Conservation (phyloP, 2,888 invertebrate genomes). For the Sipha maydis region DNA sequence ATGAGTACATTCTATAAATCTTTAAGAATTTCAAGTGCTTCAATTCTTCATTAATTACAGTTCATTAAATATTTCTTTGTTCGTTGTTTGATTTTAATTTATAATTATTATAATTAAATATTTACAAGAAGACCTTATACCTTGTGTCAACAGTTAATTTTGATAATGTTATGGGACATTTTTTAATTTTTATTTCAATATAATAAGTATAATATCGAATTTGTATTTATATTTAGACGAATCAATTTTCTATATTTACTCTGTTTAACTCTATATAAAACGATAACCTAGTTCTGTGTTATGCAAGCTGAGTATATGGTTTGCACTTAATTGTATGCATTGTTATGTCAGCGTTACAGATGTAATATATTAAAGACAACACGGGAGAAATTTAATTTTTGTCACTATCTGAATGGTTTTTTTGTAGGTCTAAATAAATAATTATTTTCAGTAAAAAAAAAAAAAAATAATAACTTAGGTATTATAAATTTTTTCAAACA, state of each 20-base stretch:
- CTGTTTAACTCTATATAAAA: constrained; percentile 10
- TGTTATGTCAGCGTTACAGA: constrained; percentile 37
- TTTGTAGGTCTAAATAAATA: background rate
- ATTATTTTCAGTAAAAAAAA: background rate
- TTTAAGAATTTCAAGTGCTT: background rate
- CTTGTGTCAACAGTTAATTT: background rate
- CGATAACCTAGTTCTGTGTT: constrained; percentile 23
- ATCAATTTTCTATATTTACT: background rate
- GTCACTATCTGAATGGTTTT: constrained; percentile 6
- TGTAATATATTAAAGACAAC: background rate
- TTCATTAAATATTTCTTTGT: background rate
- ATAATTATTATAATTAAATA: background rate
- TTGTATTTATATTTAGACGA: background rate
- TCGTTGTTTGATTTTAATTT: background rate
- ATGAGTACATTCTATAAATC: background rate
- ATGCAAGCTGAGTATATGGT: background rate
- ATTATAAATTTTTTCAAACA: background rate
- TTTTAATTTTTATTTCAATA: background rate
- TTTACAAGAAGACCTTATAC: background rate
- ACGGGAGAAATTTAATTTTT: background rate
- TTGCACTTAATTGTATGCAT: constrained; percentile 16
- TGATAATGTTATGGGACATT: background rate
- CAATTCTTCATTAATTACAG: background rate
- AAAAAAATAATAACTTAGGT: background rate
- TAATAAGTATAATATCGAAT: background rate